A percentile compares a stretch with the other conserved stretches of the same genome.
phyloP scores from a whole-genome alignment of 2,113 vertebrate genomes.

The Macquaria australasica region DNA sequence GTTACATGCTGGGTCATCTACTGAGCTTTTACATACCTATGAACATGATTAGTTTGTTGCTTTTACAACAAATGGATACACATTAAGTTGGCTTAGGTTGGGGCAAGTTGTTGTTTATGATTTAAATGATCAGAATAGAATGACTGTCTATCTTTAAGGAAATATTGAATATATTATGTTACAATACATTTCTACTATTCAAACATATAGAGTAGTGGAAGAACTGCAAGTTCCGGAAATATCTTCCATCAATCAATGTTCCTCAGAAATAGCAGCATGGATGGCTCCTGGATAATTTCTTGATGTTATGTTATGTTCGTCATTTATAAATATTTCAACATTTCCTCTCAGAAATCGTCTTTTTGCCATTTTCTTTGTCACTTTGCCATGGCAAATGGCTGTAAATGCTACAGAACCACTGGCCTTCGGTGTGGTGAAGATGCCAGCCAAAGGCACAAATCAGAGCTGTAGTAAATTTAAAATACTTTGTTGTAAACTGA shows the following conservation, averaged over 20 bases:
- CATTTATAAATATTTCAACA: not conserved
- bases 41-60: not conserved
- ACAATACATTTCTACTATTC: not conserved
- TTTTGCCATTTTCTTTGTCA: not conserved
- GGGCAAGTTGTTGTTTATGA: not conserved
- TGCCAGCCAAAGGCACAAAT: not conserved
- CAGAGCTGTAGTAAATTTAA: not conserved
- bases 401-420: not conserved
- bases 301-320: not conserved
- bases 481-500: not conserved
- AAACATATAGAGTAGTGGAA: not conserved
- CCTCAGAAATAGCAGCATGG: not conserved
- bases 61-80: not conserved
- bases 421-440: not conserved
- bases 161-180: not conserved
- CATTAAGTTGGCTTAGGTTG: not conserved
- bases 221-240: not conserved
- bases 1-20: constrained; percentile 3
- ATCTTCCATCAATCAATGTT: not conserved
- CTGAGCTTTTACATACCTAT: not conserved
- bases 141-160: not conserved
- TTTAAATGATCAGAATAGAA: not conserved
- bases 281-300: not conserved
- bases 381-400: not conserved
- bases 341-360: not conserved